phyloP scores from a whole-genome alignment of 1,140 invertebrate genomes.

The Proctacanthus coquilletti region DNA sequence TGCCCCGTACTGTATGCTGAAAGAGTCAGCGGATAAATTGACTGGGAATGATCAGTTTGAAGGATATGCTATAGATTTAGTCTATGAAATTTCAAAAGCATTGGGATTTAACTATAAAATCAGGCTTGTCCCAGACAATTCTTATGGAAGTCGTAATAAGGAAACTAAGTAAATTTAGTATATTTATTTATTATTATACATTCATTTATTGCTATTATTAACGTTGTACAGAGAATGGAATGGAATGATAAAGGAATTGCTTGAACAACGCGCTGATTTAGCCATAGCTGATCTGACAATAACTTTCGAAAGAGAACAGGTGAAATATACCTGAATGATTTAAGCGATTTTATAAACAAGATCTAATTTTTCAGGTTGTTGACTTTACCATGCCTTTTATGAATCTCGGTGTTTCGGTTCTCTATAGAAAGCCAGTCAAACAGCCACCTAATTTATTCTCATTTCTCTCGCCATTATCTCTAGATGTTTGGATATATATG shows the following conservation, averaged over 20 bases:
- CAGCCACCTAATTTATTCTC: constrained; percentile 85
- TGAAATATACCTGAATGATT: constrained; percentile 10
- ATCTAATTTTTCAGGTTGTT: constrained; percentile 45
- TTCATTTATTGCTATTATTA: not conserved
- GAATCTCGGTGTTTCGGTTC: constrained; percentile 84
- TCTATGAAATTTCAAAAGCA: constrained; percentile 73
- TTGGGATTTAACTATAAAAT: constrained; percentile 85
- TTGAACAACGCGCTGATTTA: constrained; percentile 80
- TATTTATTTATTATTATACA: not conserved
- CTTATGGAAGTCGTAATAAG: constrained; percentile 63
- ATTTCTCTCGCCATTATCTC: constrained; percentile 81
- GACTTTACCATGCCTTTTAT: constrained; percentile 95
- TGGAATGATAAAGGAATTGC: constrained; percentile 82
- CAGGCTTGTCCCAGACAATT: constrained; percentile 60
- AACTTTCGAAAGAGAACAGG: constrained; percentile 67
- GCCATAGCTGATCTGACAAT: constrained; percentile 89
- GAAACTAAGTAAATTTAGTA: constrained; percentile 33
- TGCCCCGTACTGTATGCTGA: constrained; percentile 82
- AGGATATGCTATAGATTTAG: constrained; percentile 74
- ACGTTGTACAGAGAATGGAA: constrained; percentile 61
- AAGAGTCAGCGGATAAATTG: constrained; percentile 61
- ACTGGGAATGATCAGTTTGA: constrained; percentile 77
- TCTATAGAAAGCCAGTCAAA: constrained; percentile 82
- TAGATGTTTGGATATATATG: constrained; percentile 95
- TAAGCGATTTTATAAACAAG: not conserved